These are phyloP conservation scores for Heliothis subflexa DNA, from an alignment of 1,140 invertebrate species.

Conservation along the genomic window DNA sequence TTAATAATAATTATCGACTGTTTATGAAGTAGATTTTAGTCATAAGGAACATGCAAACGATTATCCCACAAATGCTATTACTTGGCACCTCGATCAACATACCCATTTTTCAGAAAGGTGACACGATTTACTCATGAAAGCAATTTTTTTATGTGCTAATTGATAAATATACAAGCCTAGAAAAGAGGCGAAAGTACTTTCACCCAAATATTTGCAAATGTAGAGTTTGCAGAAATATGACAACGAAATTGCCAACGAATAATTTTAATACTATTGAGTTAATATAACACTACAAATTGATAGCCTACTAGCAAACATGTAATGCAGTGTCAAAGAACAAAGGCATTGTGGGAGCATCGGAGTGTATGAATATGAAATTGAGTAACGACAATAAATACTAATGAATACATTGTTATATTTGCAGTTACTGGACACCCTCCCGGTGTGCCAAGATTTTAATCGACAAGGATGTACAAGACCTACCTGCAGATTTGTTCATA, in stretches of 20 bases:
- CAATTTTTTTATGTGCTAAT: not conserved
- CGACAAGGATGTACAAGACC: slow-evolving; percentile 97
- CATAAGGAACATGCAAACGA: slow-evolving; percentile 62
- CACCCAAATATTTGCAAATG: not conserved
- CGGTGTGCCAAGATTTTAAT: slow-evolving; percentile 99
- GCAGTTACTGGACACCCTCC: slow-evolving; percentile 99
- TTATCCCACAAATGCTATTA: slow-evolving; percentile 59
- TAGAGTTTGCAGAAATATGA: slow-evolving; percentile 11
- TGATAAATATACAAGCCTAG: not conserved
- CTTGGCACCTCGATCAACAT: slow-evolving; percentile 2
- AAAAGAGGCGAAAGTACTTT: not conserved
- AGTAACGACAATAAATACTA: slow-evolving; percentile 62
- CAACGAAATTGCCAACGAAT: slow-evolving; percentile 24
- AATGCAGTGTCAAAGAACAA: slow-evolving; percentile 14
- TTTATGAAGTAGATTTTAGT: slow-evolving; percentile 78
- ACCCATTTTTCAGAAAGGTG: not conserved
- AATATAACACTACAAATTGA: not conserved
- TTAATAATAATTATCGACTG: slow-evolving; percentile 62
- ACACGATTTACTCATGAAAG: not conserved
- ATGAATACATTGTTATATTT: slow-evolving; percentile 86
- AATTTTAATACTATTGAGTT: not conserved
- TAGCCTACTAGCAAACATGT: not conserved
- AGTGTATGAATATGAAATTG: slow-evolving; percentile 49
- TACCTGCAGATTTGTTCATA: slow-evolving; percentile 98
- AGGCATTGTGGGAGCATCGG: slow-evolving; percentile 53